Percentiles rank a stretch among this genome's conserved stretches.
phyloP scores from a whole-genome alignment of 2,113 vertebrate species.

The Eidolon helvum region DNA sequence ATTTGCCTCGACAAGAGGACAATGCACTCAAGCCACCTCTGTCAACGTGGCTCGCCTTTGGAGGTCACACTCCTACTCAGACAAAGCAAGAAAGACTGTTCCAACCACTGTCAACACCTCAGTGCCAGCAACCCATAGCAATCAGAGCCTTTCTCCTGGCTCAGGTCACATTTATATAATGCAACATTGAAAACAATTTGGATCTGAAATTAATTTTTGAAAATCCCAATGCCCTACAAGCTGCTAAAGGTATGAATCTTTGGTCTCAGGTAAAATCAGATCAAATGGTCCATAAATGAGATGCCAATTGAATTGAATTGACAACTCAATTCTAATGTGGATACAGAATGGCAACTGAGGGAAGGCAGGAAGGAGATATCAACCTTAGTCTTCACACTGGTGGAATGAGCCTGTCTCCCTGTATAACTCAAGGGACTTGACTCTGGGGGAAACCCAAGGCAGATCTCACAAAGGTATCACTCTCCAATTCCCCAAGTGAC shows the following conservation, averaged over 20 bases:
- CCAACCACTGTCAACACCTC: conserved; percentile 52
- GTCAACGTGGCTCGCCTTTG: background rate
- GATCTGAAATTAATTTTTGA: background rate
- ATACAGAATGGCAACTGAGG: background rate
- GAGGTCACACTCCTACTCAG: conserved; percentile 43
- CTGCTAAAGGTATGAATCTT: background rate
- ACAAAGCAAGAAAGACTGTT: conserved; percentile 46
- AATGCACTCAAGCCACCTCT: background rate
- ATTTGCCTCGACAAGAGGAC: conserved; percentile 29
- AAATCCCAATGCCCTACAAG: background rate
- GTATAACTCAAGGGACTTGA: background rate
- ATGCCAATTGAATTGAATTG: too few species aligned
- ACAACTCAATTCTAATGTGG: background rate
- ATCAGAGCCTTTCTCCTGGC: conserved; percentile 16
- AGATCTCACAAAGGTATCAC: background rate
- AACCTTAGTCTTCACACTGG: background rate
- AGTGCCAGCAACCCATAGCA: conserved; percentile 49
- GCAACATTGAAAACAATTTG: background rate
- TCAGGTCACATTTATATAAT: background rate
- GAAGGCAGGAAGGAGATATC: background rate
- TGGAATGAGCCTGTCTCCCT: background rate
- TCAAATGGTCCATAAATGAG: background rate
- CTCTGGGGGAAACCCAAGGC: background rate
- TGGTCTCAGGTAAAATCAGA: background rate
- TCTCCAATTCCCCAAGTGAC: background rate